A percentile compares a stretch with the other conserved stretches of the same genome.
Evolutionary conservation across 2,797 vertebrate species (phyloP).

Genomic region (Erithacus rubecula): DNA sequence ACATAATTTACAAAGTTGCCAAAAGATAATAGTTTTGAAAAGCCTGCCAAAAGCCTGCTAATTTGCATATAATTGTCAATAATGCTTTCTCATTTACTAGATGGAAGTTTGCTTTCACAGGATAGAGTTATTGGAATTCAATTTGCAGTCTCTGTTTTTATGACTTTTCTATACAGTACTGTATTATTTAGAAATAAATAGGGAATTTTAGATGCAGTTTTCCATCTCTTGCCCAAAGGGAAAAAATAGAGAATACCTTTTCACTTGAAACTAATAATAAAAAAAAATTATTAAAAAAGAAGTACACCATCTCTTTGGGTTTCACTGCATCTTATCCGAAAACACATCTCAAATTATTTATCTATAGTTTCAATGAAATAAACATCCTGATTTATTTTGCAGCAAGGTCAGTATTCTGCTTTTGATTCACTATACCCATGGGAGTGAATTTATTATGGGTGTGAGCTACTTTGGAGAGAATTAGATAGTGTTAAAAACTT

Average conservation of each 20-base stretch:
- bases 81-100: constrained; percentile 62
- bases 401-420: background rate
- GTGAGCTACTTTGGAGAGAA: background rate
- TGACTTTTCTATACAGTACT: constrained; percentile 54
- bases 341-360: background rate
- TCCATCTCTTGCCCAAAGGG: constrained; percentile 6
- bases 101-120: constrained; percentile 54
- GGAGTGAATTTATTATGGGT: background rate
- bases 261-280: constrained; percentile 10
- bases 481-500: background rate
- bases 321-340: background rate
- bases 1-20: constrained; percentile 60
- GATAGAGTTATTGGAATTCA: constrained; percentile 66
- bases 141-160: constrained; percentile 58
- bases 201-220: constrained; percentile 32
- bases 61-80: constrained; percentile 70
- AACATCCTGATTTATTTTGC: background rate
- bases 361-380: background rate
- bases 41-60: constrained; percentile 57
- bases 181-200: constrained; percentile 58
- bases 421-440: background rate
- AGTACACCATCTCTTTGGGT: background rate
- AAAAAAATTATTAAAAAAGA: background rate
- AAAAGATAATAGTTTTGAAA: constrained; percentile 62
- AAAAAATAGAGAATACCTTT: background rate